A percentile compares a stretch with the other conserved stretches of the same genome.
Evolutionary conservation across 2,888 invertebrate species (phyloP).

Genomic region (Acrobasis repandana): DNA sequence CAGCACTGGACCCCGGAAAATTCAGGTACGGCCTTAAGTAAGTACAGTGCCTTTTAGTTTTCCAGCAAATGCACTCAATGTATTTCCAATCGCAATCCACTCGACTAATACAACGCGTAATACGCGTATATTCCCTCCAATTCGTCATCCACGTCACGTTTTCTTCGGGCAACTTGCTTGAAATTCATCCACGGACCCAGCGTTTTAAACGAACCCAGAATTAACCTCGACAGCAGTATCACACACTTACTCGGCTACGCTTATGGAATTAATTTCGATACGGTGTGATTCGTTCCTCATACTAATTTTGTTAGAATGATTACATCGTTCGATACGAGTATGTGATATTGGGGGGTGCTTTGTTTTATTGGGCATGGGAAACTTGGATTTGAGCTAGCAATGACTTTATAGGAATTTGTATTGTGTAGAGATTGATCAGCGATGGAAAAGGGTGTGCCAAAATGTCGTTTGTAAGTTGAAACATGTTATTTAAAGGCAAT

Average conservation of each 20-base stretch:
- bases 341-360: neutral
- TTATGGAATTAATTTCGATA: constrained; percentile 43
- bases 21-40: no score
- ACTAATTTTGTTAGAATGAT: constrained; percentile 11
- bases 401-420: neutral
- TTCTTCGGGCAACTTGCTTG: constrained; percentile 62
- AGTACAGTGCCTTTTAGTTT: neutral
- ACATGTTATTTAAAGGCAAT: no score
- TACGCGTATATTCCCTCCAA: constrained; percentile 34
- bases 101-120: constrained; percentile 30
- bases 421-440: no score
- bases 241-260: constrained; percentile 49
- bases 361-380: constrained; percentile 8
- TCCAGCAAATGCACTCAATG: neutral
- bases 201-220: constrained; percentile 72
- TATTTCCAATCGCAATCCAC: constrained; percentile 13
- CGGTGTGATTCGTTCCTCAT: constrained; percentile 18
- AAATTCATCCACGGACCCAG: constrained; percentile 67
- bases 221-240: constrained; percentile 48
- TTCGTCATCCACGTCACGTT: constrained; percentile 64
- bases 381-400: constrained; percentile 1
- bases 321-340: constrained; percentile 4
- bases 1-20: no score
- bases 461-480: no score
- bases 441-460: no score